phyloP scores from a whole-genome alignment of 2,113 vertebrate genomes.

The Cynocephalus volans region DNA sequence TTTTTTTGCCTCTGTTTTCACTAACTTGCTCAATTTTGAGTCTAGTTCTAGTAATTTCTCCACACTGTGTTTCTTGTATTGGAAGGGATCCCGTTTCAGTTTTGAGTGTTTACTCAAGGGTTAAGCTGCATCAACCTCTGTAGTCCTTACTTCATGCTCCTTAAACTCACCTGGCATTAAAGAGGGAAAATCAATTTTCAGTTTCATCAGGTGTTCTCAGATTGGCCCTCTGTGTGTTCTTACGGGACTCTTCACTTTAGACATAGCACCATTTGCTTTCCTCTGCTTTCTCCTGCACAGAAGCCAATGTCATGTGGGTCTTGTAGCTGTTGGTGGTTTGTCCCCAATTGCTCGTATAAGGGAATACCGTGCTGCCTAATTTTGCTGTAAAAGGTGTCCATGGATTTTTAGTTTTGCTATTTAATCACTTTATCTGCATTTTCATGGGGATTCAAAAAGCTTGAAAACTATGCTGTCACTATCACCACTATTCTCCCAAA shows the following conservation, averaged over 20 bases:
- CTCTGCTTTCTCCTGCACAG: neutral
- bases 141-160: neutral
- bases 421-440: neutral
- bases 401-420: neutral
- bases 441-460: neutral
- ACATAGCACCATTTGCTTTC: neutral
- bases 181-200: neutral
- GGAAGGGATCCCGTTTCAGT: neutral
- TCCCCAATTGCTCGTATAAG: neutral
- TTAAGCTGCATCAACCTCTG: neutral
- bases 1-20: constrained; percentile 8
- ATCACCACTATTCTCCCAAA: neutral
- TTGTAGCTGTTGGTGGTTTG: neutral
- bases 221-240: neutral
- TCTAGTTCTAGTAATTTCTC: neutral
- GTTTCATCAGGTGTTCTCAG: neutral
- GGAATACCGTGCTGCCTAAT: neutral
- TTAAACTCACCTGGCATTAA: neutral
- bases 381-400: neutral
- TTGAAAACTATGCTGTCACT: neutral
- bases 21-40: neutral
- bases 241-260: neutral
- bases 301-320: neutral
- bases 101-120: neutral
- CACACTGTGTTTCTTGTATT: neutral